Conservation (phyloP, 2,888 invertebrate genomes). For the Trachelus tabidus region DNA sequence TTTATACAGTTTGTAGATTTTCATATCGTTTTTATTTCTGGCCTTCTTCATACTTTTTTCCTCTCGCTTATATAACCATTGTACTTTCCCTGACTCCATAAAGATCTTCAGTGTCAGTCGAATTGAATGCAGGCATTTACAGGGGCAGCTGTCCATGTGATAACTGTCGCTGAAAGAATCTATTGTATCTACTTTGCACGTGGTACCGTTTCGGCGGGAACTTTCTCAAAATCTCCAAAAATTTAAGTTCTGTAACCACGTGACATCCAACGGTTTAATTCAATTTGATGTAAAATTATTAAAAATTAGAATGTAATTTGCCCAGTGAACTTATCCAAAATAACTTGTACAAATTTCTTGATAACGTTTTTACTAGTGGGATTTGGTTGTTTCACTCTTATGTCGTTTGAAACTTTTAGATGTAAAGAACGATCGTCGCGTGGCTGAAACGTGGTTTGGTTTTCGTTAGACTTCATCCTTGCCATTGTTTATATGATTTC, state of each 20-base stretch:
- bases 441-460: background rate
- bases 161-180: background rate
- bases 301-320: background rate
- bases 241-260: background rate
- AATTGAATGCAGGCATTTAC: constrained; percentile 1
- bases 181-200: background rate
- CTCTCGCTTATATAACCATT: background rate
- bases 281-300: background rate
- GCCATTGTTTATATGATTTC: background rate
- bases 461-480: background rate
- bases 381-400: background rate
- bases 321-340: background rate
- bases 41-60: background rate
- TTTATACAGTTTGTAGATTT: background rate
- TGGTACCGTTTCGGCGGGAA: background rate
- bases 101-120: background rate
- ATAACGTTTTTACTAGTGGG: background rate
- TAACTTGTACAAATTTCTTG: background rate
- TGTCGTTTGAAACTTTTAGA: background rate
- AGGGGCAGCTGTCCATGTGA: background rate
- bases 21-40: background rate
- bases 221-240: background rate
- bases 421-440: background rate
- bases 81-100: background rate
- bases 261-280: background rate